Conservation (phyloP, 2,797 vertebrate genomes). For the Sebastes trivittatus region DNA sequence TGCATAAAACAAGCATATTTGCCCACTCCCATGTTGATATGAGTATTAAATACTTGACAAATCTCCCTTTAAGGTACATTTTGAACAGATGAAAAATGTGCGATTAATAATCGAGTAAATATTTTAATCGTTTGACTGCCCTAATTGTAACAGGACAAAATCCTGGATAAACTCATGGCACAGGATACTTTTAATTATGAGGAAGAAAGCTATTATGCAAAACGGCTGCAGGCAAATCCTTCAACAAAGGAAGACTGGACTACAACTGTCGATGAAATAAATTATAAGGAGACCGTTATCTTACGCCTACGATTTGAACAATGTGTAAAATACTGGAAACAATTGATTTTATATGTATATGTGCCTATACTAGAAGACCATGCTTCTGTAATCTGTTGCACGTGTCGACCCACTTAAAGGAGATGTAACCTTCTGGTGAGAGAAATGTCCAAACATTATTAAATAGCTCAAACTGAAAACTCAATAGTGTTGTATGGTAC, state of each 20-base stretch:
- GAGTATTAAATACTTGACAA: too few species aligned
- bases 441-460: constrained; percentile 1
- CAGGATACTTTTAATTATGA: neutral
- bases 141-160: neutral
- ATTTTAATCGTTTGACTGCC: too few species aligned
- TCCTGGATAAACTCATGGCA: neutral
- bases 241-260: neutral
- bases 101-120: too few species aligned
- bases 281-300: neutral
- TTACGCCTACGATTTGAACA: neutral
- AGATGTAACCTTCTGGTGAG: neutral
- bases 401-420: neutral
- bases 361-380: neutral
- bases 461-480: neutral
- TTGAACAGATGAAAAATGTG: too few species aligned
- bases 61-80: too few species aligned
- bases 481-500: neutral
- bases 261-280: neutral
- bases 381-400: neutral
- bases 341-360: neutral
- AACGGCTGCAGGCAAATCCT: neutral
- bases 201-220: neutral
- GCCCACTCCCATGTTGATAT: too few species aligned
- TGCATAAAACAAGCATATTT: too few species aligned
- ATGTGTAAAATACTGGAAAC: neutral